These are phyloP conservation scores for Cheilosia urbana DNA, from an alignment of 2,888 invertebrate genomes.

Conservation along the genomic window DNA sequence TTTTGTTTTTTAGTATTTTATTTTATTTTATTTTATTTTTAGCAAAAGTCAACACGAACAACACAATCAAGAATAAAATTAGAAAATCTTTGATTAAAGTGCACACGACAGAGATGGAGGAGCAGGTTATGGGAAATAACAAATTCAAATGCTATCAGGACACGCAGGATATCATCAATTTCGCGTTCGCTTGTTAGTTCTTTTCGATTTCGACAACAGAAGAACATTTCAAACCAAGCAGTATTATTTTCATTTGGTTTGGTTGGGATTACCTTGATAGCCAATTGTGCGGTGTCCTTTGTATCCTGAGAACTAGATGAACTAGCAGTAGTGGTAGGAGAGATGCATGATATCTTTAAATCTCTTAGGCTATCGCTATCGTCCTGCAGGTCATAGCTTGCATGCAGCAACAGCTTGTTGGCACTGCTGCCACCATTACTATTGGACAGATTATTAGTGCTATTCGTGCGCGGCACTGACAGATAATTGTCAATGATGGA, in stretches of 20 bases:
- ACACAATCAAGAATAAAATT: background rate
- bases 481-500: conserved; percentile 54
- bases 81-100: background rate
- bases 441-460: conserved; percentile 32
- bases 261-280: conserved; percentile 58
- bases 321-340: conserved; percentile 64
- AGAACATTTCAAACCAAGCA: conserved; percentile 20
- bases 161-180: conserved; percentile 60
- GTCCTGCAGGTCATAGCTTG: conserved; percentile 69
- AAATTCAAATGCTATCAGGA: conserved; percentile 70
- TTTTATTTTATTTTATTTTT: conserved; percentile 22
- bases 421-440: conserved; percentile 31
- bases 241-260: background rate
- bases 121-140: conserved; percentile 25
- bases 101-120: conserved; percentile 21
- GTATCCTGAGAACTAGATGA: conserved; percentile 74
- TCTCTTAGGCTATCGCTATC: conserved; percentile 72
- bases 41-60: conserved; percentile 10
- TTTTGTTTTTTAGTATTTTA: background rate
- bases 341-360: conserved; percentile 72
- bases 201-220: conserved; percentile 26
- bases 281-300: conserved; percentile 71
- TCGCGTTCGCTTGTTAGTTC: conserved; percentile 27
- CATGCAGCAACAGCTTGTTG: conserved; percentile 67
- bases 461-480: conserved; percentile 56